Percentiles rank a stretch among this genome's conserved stretches.
phyloP scores from a whole-genome alignment of 2,888 invertebrate species.

The Sphaerophoria rueppellii region DNA sequence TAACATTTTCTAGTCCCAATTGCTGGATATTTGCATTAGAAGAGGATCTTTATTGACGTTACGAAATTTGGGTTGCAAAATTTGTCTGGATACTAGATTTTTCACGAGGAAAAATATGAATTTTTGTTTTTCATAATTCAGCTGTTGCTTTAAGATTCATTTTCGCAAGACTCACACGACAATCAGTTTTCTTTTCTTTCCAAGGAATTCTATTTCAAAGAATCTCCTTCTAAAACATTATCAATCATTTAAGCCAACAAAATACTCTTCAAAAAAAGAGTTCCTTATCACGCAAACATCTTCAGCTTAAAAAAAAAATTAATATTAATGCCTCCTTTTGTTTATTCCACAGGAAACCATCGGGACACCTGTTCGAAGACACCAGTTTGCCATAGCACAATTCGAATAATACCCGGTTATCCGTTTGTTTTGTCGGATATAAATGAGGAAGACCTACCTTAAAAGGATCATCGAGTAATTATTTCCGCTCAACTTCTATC shows the following conservation, averaged over 20 bases:
- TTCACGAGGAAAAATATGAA: too few species aligned
- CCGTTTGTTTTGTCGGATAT: slow-evolving; percentile 43
- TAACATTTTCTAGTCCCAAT: too few species aligned
- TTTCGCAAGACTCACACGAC: too few species aligned
- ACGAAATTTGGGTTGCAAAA: too few species aligned
- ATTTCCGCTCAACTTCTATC: slow-evolving; percentile 46
- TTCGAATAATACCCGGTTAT: slow-evolving; percentile 44
- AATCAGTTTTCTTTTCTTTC: too few species aligned
- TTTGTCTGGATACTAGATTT: too few species aligned
- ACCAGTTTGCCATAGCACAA: slow-evolving; percentile 37
- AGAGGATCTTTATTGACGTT: too few species aligned
- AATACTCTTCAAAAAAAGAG: slow-evolving; percentile 8
- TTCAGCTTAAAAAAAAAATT: slow-evolving; percentile 9
- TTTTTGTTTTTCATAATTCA: too few species aligned
- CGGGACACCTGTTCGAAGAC: slow-evolving; percentile 40
- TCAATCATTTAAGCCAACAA: slow-evolving; percentile 9
- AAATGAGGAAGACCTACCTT: slow-evolving; percentile 12
- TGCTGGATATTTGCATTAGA: too few species aligned
- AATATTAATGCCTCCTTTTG: slow-evolving; percentile 18
- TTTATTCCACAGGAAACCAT: slow-evolving; percentile 41
- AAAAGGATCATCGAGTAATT: slow-evolving; percentile 53
- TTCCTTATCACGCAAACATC: background rate
- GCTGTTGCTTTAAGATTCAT: too few species aligned
- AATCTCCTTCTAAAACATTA: background rate
- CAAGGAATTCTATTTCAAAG: too few species aligned